Conservation (phyloP, 2,113 vertebrate species). For the Phrynosoma platyrhinos region DNA sequence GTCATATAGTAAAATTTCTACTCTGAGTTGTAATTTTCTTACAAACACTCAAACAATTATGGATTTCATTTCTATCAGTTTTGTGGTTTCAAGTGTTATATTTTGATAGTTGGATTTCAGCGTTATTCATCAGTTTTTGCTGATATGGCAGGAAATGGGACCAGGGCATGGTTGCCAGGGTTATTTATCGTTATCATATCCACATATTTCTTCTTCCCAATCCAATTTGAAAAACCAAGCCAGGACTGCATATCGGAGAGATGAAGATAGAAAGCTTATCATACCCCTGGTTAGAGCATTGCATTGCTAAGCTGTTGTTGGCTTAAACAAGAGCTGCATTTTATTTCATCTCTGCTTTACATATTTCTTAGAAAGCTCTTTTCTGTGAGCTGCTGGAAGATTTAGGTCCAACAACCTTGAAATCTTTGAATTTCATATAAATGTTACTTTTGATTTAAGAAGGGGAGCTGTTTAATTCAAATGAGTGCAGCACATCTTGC, state of each 20-base stretch:
- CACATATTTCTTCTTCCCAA: neutral
- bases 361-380: constrained; percentile 47
- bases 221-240: neutral
- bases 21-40: neutral
- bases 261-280: neutral
- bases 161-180: neutral
- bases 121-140: neutral
- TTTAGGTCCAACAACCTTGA: constrained; percentile 58
- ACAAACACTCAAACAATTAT: neutral
- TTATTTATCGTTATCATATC: neutral
- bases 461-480: constrained; percentile 60
- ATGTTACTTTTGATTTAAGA: constrained; percentile 56
- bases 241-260: neutral
- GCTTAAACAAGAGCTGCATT: constrained; percentile 31
- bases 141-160: neutral
- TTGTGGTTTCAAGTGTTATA: neutral
- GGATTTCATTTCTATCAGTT: neutral
- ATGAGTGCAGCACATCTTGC: constrained; percentile 44
- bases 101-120: neutral
- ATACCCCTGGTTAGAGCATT: neutral
- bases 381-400: constrained; percentile 40
- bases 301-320: constrained; percentile 6
- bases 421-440: constrained; percentile 64
- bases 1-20: neutral
- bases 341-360: constrained; percentile 48